Evolutionary conservation across 2,797 vertebrate genomes (phyloP), one percentile per base, ranked within the genome.

Genomic region (Danio choprae): DNA sequence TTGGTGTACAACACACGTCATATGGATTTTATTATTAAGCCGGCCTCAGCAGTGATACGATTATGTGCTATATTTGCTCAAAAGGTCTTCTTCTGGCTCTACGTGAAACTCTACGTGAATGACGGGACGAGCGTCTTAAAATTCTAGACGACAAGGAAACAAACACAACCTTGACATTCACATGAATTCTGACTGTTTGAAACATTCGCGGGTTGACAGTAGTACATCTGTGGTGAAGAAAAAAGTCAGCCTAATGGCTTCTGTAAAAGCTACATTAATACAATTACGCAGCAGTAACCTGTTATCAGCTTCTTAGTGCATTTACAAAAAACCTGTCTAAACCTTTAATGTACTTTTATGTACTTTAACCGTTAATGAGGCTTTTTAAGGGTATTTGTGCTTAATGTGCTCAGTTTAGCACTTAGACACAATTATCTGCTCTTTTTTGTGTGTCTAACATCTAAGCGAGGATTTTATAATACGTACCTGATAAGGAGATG

Each of bases 371-470:
- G 3, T 63, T 83, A 85, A 73, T 78, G 62, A 74, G 74, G 74
- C 63, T 59, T 82, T 72, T 85, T 81, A 74, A 46, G 44, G 59
- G 36, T 70, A 74, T 74, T 78, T 75, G 64, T 20, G 10, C 73
- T 74, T 77, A 82, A 74, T 55, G 65, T 74, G 48, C 73, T 62
- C 43, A 69, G 40, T 72, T 75, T 73, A 80, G 74, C 50, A 85
- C 62, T 76, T 82, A 75, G 41, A 72, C 38, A 7, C 63, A 79
- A 79, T 84, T 79, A 82, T 72, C 76, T 79, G 38, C 11, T 51
- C 41, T 44, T 78, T 77, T 75, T 58, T 29, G 3, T 29, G 36
- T 77, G 67, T 58, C 56, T 74, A 63, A 74, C 51, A 77, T 77
- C 63, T 58, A 68, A 77, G 51, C 46, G 51, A 68, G 75, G 41